Conservation (phyloP, 2,797 vertebrate species). For the Urosaurus nigricauda region DNA sequence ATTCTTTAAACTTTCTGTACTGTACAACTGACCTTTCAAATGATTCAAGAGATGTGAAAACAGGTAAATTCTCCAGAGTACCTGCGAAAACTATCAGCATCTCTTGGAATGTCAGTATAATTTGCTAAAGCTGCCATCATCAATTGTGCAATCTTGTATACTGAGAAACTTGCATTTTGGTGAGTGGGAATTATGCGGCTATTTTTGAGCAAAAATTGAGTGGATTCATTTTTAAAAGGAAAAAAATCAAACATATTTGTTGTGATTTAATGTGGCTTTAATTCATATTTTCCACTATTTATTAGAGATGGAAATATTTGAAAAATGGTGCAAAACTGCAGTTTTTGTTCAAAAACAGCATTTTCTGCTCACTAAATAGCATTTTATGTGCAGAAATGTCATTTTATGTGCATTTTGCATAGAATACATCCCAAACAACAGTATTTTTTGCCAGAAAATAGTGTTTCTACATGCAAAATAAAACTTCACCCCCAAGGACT, state of each 20-base stretch:
- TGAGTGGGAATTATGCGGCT: not conserved
- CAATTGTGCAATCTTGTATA: not conserved
- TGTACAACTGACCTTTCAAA: not conserved
- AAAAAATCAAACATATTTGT: too few species aligned
- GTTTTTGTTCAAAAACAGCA: too few species aligned
- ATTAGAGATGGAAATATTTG: not conserved
- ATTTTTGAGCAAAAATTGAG: not conserved
- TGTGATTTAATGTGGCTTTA: not conserved
- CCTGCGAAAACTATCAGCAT: too few species aligned
- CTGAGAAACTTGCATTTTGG: not conserved
- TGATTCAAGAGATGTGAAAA: not conserved
- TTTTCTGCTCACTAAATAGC: too few species aligned
- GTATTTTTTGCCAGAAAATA: too few species aligned
- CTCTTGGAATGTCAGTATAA: not conserved
- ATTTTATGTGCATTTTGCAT: too few species aligned
- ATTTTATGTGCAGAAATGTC: too few species aligned
- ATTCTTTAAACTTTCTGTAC: not conserved
- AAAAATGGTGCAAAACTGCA: too few species aligned
- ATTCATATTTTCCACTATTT: not conserved
- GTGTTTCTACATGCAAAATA: too few species aligned
- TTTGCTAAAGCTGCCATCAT: not conserved
- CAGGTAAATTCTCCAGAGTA: not conserved
- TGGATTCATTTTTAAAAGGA: not conserved
- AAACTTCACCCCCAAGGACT: too few species aligned
- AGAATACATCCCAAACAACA: too few species aligned